Base-by-base conservation (phyloP, 2,888 invertebrate genomes). In the Apomyelois bistriatella region DNA sequence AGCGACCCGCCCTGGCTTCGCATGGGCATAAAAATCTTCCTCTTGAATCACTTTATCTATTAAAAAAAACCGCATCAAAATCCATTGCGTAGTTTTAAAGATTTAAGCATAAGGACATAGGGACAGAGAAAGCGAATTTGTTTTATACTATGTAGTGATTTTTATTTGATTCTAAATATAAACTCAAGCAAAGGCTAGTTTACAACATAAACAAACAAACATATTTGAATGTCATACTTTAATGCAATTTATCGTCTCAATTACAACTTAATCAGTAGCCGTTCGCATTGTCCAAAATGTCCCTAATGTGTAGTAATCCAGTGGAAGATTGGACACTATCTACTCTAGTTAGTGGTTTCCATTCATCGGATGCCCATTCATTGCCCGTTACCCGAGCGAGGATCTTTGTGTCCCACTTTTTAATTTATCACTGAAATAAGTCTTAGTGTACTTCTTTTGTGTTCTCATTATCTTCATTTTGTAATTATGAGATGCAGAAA, bases 241-340 rank as follows among this genome's bases (percentile, higher is more conserved):
- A 36, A 32, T 9, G 32, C 8, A 32, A 32, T 36, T 36, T n/a
- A 36, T 36, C 36, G n/a, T 10, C 10, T 36, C 36, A 36, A 36
- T 36, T 36, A 36, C 36, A 3, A 36, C n/a, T 10, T 36, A 36
- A 36, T 36, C 10, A 36, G 36, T 36, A n/a, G 36, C 10, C 10
- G 8, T 38, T 13, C 13, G 12, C 30, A 32, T 32, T 46, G 46
- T 46, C 28, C 15, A 16, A 32, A 46, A 35, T 35, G 46, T 32
- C 54, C 52, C 53, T 59, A 57, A 59, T 56, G 57, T 52, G 56
- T 42, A 37, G 57, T 57, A 57, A 57, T 59, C 54, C 54, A 42
- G 49, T 38, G 28, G 49, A 48, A 57, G 59, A 59, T 59, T 59
- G 59, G 55, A 50, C 56, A 57, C 55, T 59, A 53, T 53, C 52